Conservation (phyloP, 2,888 invertebrate species). For the Busseola fusca region DNA sequence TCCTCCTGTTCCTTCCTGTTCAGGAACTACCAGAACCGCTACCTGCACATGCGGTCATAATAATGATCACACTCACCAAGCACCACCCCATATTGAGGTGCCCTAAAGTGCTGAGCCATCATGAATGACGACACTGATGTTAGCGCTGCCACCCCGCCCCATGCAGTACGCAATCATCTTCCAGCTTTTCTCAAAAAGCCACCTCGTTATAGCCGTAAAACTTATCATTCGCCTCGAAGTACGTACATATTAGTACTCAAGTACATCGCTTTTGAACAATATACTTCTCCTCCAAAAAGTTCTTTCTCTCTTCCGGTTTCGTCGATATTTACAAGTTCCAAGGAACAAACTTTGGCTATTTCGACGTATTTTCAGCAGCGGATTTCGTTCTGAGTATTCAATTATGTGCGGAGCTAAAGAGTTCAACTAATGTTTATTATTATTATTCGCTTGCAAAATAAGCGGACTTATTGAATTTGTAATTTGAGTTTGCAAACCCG, state of each 20-base stretch:
- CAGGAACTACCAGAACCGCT: neutral
- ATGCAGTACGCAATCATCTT: neutral
- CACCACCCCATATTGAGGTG: neutral
- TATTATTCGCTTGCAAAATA: conserved; percentile 40
- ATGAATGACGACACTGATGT: neutral
- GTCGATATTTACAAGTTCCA: conserved; percentile 14
- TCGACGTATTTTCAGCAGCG: conserved; percentile 8
- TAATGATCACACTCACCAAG: neutral
- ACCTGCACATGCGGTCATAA: neutral
- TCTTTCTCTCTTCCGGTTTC: neutral
- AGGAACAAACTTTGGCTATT: conserved; percentile 31
- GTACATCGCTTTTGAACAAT: neutral
- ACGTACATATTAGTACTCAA: neutral
- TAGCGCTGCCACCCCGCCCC: neutral
- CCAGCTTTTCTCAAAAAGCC: neutral
- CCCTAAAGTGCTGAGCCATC: neutral
- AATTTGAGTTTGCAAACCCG: conserved; percentile 42
- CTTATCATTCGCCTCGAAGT: neutral
- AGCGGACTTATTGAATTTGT: conserved; percentile 46
- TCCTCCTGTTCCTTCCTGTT: too few relatives aligned
- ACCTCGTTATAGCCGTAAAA: too few relatives aligned
- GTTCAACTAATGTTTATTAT: conserved; percentile 30
- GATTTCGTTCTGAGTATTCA: conserved; percentile 18
- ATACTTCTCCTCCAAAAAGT: conserved; percentile 9
- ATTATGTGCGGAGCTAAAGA: conserved; percentile 30